These are phyloP conservation scores for Henricia sp. DNA, from an alignment of 53 echinoderm and acorn worm genomes.

Conservation along the genomic window DNA sequence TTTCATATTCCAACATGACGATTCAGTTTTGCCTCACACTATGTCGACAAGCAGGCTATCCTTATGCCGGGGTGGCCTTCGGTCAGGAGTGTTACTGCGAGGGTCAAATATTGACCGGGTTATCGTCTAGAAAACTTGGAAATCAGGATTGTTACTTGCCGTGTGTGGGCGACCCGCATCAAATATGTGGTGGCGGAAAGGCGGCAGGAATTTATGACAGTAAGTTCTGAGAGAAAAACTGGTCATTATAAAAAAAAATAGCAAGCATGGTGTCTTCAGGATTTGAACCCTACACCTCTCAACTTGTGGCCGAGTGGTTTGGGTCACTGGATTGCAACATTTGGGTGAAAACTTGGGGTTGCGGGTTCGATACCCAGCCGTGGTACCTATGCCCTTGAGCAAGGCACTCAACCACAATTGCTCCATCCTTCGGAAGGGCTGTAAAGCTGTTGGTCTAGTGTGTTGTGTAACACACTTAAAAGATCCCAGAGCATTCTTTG, in stretches of 20 bases:
- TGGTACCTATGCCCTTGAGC: too few relatives aligned
- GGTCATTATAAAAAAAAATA: neutral
- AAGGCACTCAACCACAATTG: too few relatives aligned
- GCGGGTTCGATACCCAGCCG: too few relatives aligned
- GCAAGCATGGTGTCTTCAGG: neutral
- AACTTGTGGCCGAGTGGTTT: too few relatives aligned
- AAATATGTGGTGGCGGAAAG: constrained; percentile 73
- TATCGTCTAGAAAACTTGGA: constrained; percentile 27
- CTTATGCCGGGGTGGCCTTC: constrained; percentile 65
- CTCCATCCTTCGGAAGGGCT: too few relatives aligned
- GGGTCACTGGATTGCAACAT: too few relatives aligned
- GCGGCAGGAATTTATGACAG: constrained; percentile 43
- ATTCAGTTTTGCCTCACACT: constrained; percentile 63
- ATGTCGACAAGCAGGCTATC: constrained; percentile 52
- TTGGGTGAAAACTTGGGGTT: too few relatives aligned
- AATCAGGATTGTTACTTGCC: constrained; percentile 68
- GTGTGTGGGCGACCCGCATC: constrained; percentile 60
- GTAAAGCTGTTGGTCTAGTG: too few relatives aligned
- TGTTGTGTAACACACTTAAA: too few relatives aligned
- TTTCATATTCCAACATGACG: constrained; percentile 63
- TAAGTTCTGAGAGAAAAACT: too few relatives aligned
- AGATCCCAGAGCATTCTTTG: too few relatives aligned
- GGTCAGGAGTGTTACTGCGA: constrained; percentile 84
- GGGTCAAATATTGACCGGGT: constrained; percentile 6
- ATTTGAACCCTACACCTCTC: too few relatives aligned